Evolutionary conservation across 2,797 vertebrate species (phyloP), one percentile per base, ranked within the genome.

Genomic region (Remorina albescens): DNA sequence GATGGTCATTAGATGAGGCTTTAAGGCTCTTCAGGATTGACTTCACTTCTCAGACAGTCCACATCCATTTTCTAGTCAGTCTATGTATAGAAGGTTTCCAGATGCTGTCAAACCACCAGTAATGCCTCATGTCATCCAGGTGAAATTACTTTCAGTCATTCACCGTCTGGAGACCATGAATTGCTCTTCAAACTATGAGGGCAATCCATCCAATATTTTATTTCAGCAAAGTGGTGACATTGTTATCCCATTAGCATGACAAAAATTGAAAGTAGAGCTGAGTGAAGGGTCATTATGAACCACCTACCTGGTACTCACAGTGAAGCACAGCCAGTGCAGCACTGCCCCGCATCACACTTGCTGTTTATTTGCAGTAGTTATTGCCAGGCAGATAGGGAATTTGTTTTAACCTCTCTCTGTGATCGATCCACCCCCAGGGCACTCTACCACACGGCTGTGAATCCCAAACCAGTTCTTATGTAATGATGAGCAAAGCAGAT

Each of bases 391-490:
- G 60, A 74, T 54, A 62, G 42, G 59, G 63, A 82, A 67, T 74
- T 81, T 74, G 78, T 66, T 85, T 78, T 78, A 91, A 76, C 85
- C 83, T 86, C 77, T 76, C 79, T 61, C 51, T 59, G 46, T 51
- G 81, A 93, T 94, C 67, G 90, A 93, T 92, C 73, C 2, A 36
- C 84, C 91, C 90, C 64, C 50, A 32, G 86, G 86, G 86, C 76
- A 80, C 58, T 62, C 57, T 80, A 87, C 80, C 65, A 74, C 86
- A 81, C 47, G 76, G 80, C 78, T 62, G 66, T 74, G 74, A 84
- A 74, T 85, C 80, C 68, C 71, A 78, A 81, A 87, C 81, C 66
- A 63, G 66, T 60, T 63, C 81, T 95, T 94, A 93, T 73, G 88
- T 87, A 94, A 94, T 63, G 67, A 79, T 83, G 81, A 79, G 80